These are phyloP conservation scores for Danio choprae DNA, from an alignment of 2,797 vertebrate species.

Conservation along the genomic window DNA sequence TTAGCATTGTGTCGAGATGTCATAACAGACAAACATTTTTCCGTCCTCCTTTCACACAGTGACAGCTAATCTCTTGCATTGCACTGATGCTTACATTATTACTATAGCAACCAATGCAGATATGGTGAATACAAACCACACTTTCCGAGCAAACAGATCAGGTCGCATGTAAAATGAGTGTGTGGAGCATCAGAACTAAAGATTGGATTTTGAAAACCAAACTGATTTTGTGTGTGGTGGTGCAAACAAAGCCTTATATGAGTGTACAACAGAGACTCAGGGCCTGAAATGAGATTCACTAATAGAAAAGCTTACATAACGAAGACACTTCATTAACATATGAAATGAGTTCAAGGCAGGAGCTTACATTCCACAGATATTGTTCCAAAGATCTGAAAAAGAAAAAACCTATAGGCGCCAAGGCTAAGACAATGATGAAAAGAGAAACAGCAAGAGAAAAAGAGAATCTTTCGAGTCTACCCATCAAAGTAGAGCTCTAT, in stretches of 20 bases:
- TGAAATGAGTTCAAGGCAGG: slow-evolving; percentile 40
- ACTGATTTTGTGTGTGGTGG: background rate
- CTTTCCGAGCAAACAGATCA: background rate
- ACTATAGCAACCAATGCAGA: slow-evolving; percentile 11
- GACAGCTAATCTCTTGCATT: background rate
- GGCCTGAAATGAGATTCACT: background rate
- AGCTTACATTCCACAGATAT: slow-evolving; percentile 41
- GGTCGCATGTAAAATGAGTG: background rate
- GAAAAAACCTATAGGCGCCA: slow-evolving; percentile 11
- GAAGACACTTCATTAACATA: slow-evolving; percentile 56
- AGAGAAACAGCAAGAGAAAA: background rate
- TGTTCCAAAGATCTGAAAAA: slow-evolving; percentile 31
- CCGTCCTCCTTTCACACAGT: background rate
- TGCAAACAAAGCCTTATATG: background rate
- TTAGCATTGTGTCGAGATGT: background rate
- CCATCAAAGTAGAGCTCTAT: slow-evolving; percentile 11
- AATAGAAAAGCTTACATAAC: slow-evolving; percentile 32
- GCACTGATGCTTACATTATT: background rate
- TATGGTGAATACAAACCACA: background rate
- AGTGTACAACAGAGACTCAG: background rate
- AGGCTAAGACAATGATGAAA: slow-evolving; percentile 25
- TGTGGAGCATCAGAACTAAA: background rate
- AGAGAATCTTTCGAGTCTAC: slow-evolving; percentile 18
- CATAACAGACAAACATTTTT: slow-evolving; percentile 4
- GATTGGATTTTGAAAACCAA: slow-evolving; percentile 6